phyloP scores from a whole-genome alignment of 2,113 vertebrate species.

The Halichoerus grypus region DNA sequence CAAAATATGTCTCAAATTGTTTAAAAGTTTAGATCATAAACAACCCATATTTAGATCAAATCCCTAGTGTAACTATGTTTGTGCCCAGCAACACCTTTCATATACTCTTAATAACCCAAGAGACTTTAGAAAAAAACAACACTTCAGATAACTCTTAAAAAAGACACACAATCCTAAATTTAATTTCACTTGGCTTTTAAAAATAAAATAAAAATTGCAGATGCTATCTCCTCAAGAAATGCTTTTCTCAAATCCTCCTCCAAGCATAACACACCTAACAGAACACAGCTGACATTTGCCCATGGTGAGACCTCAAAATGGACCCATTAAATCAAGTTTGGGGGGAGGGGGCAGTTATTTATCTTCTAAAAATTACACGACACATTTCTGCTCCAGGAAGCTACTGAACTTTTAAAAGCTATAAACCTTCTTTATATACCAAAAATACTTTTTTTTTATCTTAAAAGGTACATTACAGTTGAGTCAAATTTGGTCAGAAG shows the following conservation, averaged over 20 bases:
- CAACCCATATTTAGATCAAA: conserved; percentile 69
- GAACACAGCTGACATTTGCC: conserved; percentile 69
- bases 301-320: background rate
- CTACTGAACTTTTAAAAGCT: conserved; percentile 55
- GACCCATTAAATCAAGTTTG: conserved; percentile 70
- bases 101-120: conserved; percentile 30
- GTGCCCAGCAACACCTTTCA: conserved; percentile 60
- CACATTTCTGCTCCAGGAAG: background rate
- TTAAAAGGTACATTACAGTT: conserved; percentile 51
- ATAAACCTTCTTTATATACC: conserved; percentile 32
- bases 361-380: conserved; percentile 49
- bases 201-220: conserved; percentile 61
- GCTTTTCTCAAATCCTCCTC: conserved; percentile 62
- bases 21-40: conserved; percentile 80
- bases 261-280: background rate
- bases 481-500: conserved; percentile 30
- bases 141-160: conserved; percentile 51
- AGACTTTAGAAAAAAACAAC: background rate
- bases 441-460: conserved; percentile 3
- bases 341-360: background rate
- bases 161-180: background rate
- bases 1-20: conserved; percentile 75
- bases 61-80: conserved; percentile 19
- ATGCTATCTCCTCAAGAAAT: conserved; percentile 45
- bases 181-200: conserved; percentile 45